A percentile compares a stretch with the other conserved stretches of the same genome.
These are phyloP conservation scores for Erpornis zantholeuca DNA, from an alignment of 2,113 vertebrate species.

Conservation along the genomic window DNA sequence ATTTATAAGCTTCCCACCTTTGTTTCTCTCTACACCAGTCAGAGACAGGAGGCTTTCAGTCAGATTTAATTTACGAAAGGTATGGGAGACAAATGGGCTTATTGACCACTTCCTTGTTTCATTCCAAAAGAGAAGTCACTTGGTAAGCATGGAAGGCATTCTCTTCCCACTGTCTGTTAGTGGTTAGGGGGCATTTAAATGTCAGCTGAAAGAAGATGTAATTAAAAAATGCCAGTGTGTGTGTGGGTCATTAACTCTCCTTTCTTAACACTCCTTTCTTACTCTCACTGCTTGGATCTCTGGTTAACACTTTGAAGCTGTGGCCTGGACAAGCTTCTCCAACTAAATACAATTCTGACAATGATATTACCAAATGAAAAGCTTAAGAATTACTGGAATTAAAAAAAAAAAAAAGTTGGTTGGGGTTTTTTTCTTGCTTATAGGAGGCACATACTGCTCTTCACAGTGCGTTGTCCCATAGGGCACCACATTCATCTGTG, in stretches of 20 bases:
- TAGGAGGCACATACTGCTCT: constrained; percentile 83
- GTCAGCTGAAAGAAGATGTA: neutral
- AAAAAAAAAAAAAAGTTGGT: neutral
- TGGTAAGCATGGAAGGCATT: neutral
- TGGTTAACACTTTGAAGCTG: neutral
- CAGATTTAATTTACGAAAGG: neutral
- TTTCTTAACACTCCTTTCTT: neutral
- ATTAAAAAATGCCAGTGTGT: rapidly evolving
- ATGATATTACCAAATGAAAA: neutral
- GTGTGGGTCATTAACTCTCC: neutral
- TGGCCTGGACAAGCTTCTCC: neutral
- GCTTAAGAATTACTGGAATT: neutral
- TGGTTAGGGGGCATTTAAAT: neutral
- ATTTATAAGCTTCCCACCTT: neutral
- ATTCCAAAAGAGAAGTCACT: neutral
- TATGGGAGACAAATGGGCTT: neutral
- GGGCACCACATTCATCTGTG: constrained; percentile 84
- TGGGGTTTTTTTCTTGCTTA: neutral
- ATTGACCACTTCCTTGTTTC: neutral
- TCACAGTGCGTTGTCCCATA: constrained; percentile 69
- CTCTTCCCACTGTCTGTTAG: neutral
- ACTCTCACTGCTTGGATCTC: neutral
- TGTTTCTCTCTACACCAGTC: neutral
- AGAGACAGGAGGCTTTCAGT: neutral
- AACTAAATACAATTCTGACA: neutral